A percentile compares a stretch with the other conserved stretches of the same genome.
Conservation (phyloP, 2,888 invertebrate species). For the Acleris sparsana region DNA sequence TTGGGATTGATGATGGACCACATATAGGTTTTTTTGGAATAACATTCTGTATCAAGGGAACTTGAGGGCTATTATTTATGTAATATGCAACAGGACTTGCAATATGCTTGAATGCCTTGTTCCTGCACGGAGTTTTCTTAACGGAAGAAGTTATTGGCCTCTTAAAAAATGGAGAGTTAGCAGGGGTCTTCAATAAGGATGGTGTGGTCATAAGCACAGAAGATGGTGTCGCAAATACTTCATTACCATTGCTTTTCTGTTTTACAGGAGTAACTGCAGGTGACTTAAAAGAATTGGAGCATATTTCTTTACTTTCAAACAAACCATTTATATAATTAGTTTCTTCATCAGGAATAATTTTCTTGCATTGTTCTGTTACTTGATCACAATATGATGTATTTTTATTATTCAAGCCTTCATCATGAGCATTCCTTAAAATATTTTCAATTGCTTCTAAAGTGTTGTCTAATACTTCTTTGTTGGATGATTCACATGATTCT, state of each 20-base stretch:
- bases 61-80: slow-evolving; percentile 64
- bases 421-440: slow-evolving; percentile 58
- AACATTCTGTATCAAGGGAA: slow-evolving; percentile 61
- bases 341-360: not conserved
- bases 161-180: slow-evolving; percentile 47
- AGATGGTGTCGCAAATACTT: slow-evolving; percentile 42
- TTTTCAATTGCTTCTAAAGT: slow-evolving; percentile 63
- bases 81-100: slow-evolving; percentile 70
- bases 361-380: not conserved
- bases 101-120: slow-evolving; percentile 60
- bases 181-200: slow-evolving; percentile 58
- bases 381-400: too few relatives aligned
- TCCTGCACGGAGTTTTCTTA: slow-evolving; percentile 53
- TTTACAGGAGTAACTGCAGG: slow-evolving; percentile 47
- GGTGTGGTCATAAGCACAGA: slow-evolving; percentile 38
- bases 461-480: slow-evolving; percentile 54
- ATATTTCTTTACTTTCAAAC: slow-evolving; percentile 25
- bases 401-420: slow-evolving; percentile 18
- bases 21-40: slow-evolving; percentile 61
- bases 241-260: slow-evolving; percentile 33
- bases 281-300: not conserved
- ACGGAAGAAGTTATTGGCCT: slow-evolving; percentile 48
- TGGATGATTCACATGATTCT: slow-evolving; percentile 48
- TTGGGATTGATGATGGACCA: slow-evolving; percentile 59
- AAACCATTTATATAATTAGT: slow-evolving; percentile 10